Base-by-base conservation (phyloP, 2,797 vertebrate species). In the Sebastes umbrosus region DNA sequence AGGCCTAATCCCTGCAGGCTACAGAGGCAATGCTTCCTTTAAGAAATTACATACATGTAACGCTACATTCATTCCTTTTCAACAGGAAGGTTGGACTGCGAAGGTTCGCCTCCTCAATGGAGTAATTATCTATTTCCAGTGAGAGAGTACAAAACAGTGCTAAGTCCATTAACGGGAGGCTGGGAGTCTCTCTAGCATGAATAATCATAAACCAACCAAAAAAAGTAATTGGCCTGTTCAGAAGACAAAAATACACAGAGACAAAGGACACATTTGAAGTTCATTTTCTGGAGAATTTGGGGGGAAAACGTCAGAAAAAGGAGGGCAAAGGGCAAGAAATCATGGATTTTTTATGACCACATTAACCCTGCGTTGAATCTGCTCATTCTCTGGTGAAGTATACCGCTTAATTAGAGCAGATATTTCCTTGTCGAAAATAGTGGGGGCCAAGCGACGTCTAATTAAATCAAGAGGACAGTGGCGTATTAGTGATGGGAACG, bases 1-100 rank as follows among this genome's bases (percentile, higher is more conserved):
- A 96, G 94, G 93, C 93, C 92, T 96, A 96, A 96, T 96, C 96
- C 95, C 96, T 91, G 93, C 91, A 94, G 95, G 95, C 92, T 94
- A 88, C 87, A 75, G 79, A 92, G 87, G 92, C 82, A 94, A 95
- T 91, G 92, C 93, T 93, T 87, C 94, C 93, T 92, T 94, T 93
- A 93, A 94, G 93, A 94, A 94, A 94, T 93, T 83, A 88, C 92
- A 92, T 94, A 94, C 93, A 94, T 86, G 90, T 87, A 84, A 91
- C 67, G 83, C 84, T 52, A 81, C 80, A 77, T 84, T 90, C 90
- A 85, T 90, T 90, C 80, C 75, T 87, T 76, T 79, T 75, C 87
- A 80, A 77, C 83, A 62, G 85, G 71, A 90, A 90, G 84, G 90
- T 79, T 92, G 85, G 84, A 79, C 90, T 72, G 87, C 77, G 68